phyloP scores from a whole-genome alignment of 2,797 vertebrate species.

The Morus bassanus region DNA sequence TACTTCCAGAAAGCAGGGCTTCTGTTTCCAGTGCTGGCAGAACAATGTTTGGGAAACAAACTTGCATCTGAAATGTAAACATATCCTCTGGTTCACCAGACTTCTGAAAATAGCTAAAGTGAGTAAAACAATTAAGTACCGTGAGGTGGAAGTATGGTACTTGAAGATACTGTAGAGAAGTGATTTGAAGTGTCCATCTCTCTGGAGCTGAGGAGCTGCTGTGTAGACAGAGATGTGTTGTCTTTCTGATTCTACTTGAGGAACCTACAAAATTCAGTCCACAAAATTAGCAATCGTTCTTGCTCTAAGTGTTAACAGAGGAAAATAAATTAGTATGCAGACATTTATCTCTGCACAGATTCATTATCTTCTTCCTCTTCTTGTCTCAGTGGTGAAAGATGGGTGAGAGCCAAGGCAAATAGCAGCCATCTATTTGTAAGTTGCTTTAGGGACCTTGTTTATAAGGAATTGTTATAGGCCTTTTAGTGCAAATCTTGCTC shows the following conservation, averaged over 20 bases:
- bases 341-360: neutral
- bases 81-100: neutral
- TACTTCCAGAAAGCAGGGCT: neutral
- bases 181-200: neutral
- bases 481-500: neutral
- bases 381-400: neutral
- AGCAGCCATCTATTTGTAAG: neutral
- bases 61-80: conserved; percentile 22
- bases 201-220: neutral
- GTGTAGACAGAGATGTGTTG: neutral
- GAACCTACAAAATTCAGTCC: neutral
- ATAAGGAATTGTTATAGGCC: neutral
- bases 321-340: neutral
- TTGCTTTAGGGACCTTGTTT: neutral
- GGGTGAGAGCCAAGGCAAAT: neutral
- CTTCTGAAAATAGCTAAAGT: neutral
- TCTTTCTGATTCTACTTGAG: neutral
- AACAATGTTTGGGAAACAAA: conserved; percentile 6
- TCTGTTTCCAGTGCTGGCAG: neutral
- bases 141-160: neutral
- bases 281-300: neutral
- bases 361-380: neutral
- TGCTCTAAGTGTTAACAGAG: neutral
- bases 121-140: neutral
- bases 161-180: neutral